Base-by-base conservation (phyloP, 2,113 vertebrate genomes). In the Thunnus maccoyii region DNA sequence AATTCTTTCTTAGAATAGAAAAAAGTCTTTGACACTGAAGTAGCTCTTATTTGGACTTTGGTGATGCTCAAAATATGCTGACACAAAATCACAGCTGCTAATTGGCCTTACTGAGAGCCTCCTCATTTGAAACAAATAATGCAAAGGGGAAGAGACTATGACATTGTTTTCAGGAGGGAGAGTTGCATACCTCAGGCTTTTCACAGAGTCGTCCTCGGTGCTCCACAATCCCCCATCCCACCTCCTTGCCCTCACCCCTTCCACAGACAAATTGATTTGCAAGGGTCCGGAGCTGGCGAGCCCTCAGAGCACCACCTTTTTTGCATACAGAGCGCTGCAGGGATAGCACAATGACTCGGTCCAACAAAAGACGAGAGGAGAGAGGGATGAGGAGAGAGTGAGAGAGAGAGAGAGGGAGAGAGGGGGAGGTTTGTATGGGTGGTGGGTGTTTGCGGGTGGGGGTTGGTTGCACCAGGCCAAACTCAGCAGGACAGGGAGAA, bases 201-300 rank as follows among this genome's bases (percentile, higher is more conserved):
- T 80, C 63, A 82, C 68, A 3, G 17, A 64, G 60, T 69, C 25
- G 41, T 68, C 78, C 68, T 62, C 50, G 2, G 9, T 22, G 72
- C 70, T 46, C 66, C 44, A 64, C 58, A 69, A 62, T 89, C 91
- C 89, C 89, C 76, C 70, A 91, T 93, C 92, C 93, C 93, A 94
- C 82, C 94, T 94, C 94, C 90, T 93, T 93, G 93, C 94, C 73
- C 86, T 89, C 68, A 86, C 76, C 88, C 88, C 57, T 96, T 94
- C 94, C 94, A 94, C 96, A 97, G 96, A 97, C 96, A 97, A 97
- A 98, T 97, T 97, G 97, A 97, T 98, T 97, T 97, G 96, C 95
- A 96, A 97, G 96, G 96, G 97, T 96, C 96, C 96, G 92, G 94
- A 89, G 93, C 95, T 95, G 96, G 94, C 95, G 62, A 96, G 95